Evolutionary conservation across 2,888 invertebrate species (phyloP).

Genomic region (Tenthredo scrophulariae): DNA sequence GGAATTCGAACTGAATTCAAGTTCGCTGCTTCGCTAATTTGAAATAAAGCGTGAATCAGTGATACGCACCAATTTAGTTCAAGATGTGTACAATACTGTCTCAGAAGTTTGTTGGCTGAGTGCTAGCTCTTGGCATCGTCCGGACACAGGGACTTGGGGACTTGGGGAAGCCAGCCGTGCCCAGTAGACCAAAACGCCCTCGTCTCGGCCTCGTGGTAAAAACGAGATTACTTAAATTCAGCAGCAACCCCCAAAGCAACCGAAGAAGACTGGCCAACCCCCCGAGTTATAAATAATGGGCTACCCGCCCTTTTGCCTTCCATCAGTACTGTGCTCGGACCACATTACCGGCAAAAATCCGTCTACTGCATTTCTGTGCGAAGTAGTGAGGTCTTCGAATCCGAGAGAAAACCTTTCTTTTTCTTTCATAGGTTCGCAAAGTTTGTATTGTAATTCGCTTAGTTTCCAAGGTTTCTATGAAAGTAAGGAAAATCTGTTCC

Average conservation of each 20-base stretch:
- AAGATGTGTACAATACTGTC: not conserved
- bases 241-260: slow-evolving; percentile 59
- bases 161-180: slow-evolving; percentile 56
- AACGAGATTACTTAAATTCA: slow-evolving; percentile 62
- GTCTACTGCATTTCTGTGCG: slow-evolving; percentile 8
- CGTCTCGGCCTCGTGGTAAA: slow-evolving; percentile 57
- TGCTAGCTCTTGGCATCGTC: slow-evolving; percentile 21
- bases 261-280: slow-evolving; percentile 65
- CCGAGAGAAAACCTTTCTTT: not conserved
- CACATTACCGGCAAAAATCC: slow-evolving; percentile 42
- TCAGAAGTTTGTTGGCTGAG: slow-evolving; percentile 30
- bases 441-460: slow-evolving; percentile 9
- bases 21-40: not conserved
- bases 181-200: slow-evolving; percentile 71
- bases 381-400: not conserved
- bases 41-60: not conserved
- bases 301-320: slow-evolving; percentile 61
- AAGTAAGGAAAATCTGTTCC: slow-evolving; percentile 1
- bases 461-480: not conserved
- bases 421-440: not conserved
- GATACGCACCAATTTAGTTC: slow-evolving; percentile 13
- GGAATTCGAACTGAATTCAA: slow-evolving; percentile 4
- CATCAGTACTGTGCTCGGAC: slow-evolving; percentile 45
- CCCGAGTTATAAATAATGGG: slow-evolving; percentile 70
- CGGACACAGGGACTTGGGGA: slow-evolving; percentile 24